These are phyloP conservation scores for Pipistrellus pygmaeus DNA, from an alignment of 2,797 vertebrate species.

Conservation along the genomic window DNA sequence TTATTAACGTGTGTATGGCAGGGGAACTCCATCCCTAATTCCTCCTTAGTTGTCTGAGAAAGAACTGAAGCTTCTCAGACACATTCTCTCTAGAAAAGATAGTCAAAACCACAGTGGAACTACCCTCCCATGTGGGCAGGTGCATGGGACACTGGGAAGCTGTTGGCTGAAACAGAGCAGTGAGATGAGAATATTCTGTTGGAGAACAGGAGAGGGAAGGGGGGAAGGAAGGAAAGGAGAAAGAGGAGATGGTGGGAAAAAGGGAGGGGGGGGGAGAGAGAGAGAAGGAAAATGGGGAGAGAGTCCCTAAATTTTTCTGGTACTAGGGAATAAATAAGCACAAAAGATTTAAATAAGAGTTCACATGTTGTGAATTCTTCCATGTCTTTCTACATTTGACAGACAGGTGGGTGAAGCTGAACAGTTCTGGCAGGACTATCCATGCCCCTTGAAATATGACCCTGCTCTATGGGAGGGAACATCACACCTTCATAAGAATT, in stretches of 20 bases:
- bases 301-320: not conserved
- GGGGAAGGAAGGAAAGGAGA: too few relatives aligned
- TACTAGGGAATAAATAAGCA: not conserved
- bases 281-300: too few relatives aligned
- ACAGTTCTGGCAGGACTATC: not conserved
- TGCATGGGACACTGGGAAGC: not conserved
- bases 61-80: not conserved
- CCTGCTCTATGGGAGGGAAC: not conserved
- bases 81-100: not conserved
- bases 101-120: not conserved
- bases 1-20: conserved; percentile 3
- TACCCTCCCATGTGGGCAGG: not conserved
- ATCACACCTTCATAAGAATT: not conserved
- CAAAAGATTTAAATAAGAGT: not conserved
- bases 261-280: not conserved
- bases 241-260: too few relatives aligned
- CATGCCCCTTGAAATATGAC: not conserved
- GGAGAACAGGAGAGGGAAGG: too few relatives aligned
- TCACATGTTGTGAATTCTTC: not conserved
- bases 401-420: not conserved
- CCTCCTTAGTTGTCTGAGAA: not conserved
- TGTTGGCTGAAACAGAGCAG: not conserved
- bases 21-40: not conserved
- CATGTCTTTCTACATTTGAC: not conserved
- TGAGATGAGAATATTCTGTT: not conserved